Evolutionary conservation across 1,140 invertebrate genomes (phyloP), one percentile per base, ranked within the genome.

Genomic region (Microplitis demolitor): DNA sequence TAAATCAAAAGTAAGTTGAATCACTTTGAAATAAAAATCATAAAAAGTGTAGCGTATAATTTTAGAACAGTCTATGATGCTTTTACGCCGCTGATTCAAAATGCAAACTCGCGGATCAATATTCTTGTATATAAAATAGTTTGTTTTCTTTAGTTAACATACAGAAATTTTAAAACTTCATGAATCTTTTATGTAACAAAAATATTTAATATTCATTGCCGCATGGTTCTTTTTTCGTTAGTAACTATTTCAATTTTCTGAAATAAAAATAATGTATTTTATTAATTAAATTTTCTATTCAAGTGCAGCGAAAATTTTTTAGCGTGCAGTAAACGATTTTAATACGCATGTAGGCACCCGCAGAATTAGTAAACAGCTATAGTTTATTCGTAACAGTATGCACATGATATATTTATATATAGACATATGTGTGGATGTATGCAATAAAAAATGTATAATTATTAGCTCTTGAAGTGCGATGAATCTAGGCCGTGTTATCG

Each of bases 11-110:
- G 6, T 9, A 45, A 45, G 4, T 45, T 6, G 6, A 45, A 45
- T 45, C 39, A 45, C 11, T 9, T 45, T 45, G 6, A 45, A 45
- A 45, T 45, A 45, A 24, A 24, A 24, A 45, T 45, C 6, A 11
- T 45, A 45, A 45, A 4, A 45, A 45, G 6, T 8, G 39, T 45
- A 45, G 39, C 39, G 39, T 45, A 45, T 45, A 45, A 45, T 45
- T 45, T 45, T 8, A 45, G 11, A 6, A 6, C 4, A 45, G 39
- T 76, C 78, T 80, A 79, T 80, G 79, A 78, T 84, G 78, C 79
- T 80, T 82, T 80, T 80, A 78, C 74, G 69, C 76, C 70, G 75
- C 58, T 68, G 64, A 74, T 67, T 62, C 60, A 62, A 70, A 72
- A 74, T 74, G 75, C 67, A 61, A 73, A 68, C 35, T 24, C 68